Evolutionary conservation across 2,113 vertebrate genomes (phyloP).

Genomic region (Muntiacus muntjak): DNA sequence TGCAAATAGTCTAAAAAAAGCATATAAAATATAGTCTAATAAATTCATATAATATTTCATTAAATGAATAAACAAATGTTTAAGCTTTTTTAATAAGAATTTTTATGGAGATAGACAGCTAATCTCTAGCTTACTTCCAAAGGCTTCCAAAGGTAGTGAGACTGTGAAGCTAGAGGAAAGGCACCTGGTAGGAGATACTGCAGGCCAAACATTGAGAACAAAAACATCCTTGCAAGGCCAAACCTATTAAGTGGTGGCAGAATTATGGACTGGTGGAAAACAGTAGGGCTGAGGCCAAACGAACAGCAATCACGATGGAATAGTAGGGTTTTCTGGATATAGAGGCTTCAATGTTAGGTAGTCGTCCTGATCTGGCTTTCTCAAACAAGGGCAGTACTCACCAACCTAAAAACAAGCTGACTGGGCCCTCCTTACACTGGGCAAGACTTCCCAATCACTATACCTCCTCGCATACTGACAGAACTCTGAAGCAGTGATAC

Average conservation of each 20-base stretch:
- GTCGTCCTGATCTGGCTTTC: not conserved
- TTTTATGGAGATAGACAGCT: not conserved
- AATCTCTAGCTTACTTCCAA: not conserved
- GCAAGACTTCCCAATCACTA: not conserved
- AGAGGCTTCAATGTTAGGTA: not conserved
- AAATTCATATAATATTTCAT: not conserved
- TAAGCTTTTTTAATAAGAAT: not conserved
- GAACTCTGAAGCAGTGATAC: not conserved
- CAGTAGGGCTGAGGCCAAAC: not conserved
- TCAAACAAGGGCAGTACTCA: not conserved
- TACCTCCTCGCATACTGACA: not conserved
- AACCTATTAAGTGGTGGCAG: not conserved
- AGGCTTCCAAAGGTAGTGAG: not conserved
- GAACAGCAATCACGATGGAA: not conserved
- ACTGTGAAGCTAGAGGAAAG: not conserved
- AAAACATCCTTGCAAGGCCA: not conserved
- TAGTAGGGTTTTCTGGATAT: not conserved
- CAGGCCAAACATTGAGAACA: not conserved
- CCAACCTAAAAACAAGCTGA: not conserved
- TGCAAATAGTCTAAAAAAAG: conserved; percentile 15
- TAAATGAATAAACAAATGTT: not conserved
- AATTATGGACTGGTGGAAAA: not conserved
- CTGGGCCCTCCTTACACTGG: not conserved
- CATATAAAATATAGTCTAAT: not conserved
- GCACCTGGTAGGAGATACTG: not conserved